Evolutionary conservation across 2,888 invertebrate species (phyloP).

Genomic region (Trichogramma dendrolimi): DNA sequence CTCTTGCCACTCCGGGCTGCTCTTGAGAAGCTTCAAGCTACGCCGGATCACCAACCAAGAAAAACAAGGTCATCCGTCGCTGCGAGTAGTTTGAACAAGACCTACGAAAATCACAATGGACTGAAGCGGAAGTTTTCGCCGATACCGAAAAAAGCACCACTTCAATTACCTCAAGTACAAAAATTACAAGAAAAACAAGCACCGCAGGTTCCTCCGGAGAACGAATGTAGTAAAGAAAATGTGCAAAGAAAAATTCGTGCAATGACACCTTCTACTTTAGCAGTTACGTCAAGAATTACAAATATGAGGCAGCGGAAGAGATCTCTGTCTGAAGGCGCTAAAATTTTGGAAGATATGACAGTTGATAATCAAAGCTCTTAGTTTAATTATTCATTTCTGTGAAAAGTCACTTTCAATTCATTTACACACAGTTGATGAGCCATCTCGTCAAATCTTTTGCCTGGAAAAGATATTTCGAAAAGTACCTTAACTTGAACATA

Average conservation of each 20-base stretch:
- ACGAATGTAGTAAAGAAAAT: too few relatives aligned
- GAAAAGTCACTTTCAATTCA: conserved; percentile 17
- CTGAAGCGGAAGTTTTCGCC: conserved; percentile 32
- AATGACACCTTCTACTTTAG: too few relatives aligned
- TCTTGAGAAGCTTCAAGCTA: conserved; percentile 50
- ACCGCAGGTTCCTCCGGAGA: too few relatives aligned
- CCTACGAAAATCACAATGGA: conserved; percentile 36
- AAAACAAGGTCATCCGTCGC: conserved; percentile 51
- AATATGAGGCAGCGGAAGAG: conserved; percentile 18
- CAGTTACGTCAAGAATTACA: too few relatives aligned
- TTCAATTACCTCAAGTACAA: conserved; percentile 17
- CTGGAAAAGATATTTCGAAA: too few relatives aligned
- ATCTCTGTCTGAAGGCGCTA: conserved; percentile 25
- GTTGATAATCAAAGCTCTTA: too few relatives aligned
- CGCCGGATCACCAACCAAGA: conserved; percentile 50
- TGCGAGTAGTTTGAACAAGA: conserved; percentile 22
- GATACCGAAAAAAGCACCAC: conserved; percentile 23
- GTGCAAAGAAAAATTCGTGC: too few relatives aligned
- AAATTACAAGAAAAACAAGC: not conserved
- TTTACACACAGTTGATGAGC: conserved; percentile 11
- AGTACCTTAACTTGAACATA: too few relatives aligned
- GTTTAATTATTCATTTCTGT: not conserved
- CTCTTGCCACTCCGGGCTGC: conserved; percentile 50
- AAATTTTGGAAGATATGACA: conserved; percentile 10
- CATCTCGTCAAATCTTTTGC: too few relatives aligned